Evolutionary conservation across 2,797 vertebrate species (phyloP), one percentile per base, ranked within the genome.

Genomic region (Ibycter americanus): DNA sequence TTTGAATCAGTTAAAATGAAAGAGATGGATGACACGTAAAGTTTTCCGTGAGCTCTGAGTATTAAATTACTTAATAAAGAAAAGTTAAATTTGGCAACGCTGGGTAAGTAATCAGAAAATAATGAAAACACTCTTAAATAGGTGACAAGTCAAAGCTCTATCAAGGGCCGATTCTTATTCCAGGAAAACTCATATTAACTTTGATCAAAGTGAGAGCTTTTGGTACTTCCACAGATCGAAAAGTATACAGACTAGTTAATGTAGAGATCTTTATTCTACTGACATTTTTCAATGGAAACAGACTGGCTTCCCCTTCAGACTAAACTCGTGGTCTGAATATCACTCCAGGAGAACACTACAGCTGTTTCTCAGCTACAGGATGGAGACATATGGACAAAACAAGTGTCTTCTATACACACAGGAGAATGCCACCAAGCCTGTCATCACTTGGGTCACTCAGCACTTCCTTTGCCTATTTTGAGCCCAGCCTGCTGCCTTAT

Each of bases 11-110:
- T 96, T 97, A 95, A 96, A 96, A 95, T 97, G 93, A 96, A 97
- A 96, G 96, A 96, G 91, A 97, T 97, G 94, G 77, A 97, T 97
- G 92, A 95, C 89, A 96, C 47, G 58, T 88, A 72, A 96, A 95
- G 77, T 84, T 94, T 97, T 88, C 73, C 95, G 85, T 87, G 83
- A 96, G 93, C 85, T 96, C 78, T 63, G 81, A 96, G 96, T 97
- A 97, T 98, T 96, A 97, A 93, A 97, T 97, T 95, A 97, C 95
- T 97, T 97, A 97, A 97, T 97, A 97, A 97, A 96, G 85, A 97
- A 96, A 95, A 92, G 83, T 83, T 95, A 96, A 91, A 94, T 96
- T 96, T 97, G 96, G 96, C 92, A 96, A 96, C 27, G 51, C 76
- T 46, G 29, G 47, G 67, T 95, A 94, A 95, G 94, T 92, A 95